Conservation (phyloP, 2,113 vertebrate genomes). For the Pedetes capensis region DNA sequence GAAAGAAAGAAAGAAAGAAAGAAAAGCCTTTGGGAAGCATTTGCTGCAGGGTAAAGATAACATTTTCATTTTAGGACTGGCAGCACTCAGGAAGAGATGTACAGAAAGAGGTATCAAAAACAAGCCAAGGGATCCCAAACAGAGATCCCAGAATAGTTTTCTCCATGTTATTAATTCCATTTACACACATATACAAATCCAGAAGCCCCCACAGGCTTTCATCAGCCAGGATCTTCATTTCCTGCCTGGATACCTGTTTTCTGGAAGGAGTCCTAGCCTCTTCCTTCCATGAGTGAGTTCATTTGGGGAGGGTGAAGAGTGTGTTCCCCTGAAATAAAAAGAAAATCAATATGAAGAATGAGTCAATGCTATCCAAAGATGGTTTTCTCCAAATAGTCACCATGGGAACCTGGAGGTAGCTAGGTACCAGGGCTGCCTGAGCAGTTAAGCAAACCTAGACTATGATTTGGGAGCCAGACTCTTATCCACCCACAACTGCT, state of each 20-base stretch:
- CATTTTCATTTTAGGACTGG: not conserved
- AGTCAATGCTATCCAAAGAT: not conserved
- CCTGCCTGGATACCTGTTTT: not conserved
- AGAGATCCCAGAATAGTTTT: not conserved
- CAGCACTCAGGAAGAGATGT: not conserved
- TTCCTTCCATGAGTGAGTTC: not conserved
- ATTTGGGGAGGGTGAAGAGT: not conserved
- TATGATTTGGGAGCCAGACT: not conserved
- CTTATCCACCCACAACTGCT: not conserved
- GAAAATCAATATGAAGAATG: not conserved
- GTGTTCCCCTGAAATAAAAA: not conserved
- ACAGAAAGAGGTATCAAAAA: not conserved
- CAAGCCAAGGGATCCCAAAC: not conserved
- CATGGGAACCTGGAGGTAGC: slow-evolving; percentile 64
- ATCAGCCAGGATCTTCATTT: not conserved
- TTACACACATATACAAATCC: not conserved
- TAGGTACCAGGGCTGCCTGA: not conserved
- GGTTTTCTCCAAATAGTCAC: slow-evolving; percentile 49
- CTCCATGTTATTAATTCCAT: not conserved
- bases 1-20: too few relatives aligned
- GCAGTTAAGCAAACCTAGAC: not conserved
- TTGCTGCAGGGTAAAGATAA: not conserved
- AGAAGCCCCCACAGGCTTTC: not conserved
- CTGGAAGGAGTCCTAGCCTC: not conserved
- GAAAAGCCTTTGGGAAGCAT: not conserved